Conservation (phyloP, 2,888 invertebrate species). For the Nomada fucata region DNA sequence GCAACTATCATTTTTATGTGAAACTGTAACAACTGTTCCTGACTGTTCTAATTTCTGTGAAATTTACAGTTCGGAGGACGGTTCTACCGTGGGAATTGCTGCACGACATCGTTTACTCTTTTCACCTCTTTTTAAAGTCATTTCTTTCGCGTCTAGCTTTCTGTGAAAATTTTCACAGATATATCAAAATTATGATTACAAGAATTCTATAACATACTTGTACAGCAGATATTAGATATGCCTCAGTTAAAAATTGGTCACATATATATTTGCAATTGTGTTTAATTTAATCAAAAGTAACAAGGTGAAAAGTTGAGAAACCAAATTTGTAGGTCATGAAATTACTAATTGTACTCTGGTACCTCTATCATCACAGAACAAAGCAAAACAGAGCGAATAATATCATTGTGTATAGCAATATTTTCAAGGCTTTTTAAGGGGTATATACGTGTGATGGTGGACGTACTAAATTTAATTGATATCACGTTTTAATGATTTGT, state of each 20-base stretch:
- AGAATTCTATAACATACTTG: slow-evolving; percentile 16
- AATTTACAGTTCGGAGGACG: slow-evolving; percentile 83
- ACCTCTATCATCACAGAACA: slow-evolving; percentile 56
- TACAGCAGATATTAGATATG: slow-evolving; percentile 20
- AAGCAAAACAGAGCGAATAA: slow-evolving; percentile 1
- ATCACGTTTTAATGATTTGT: slow-evolving; percentile 55
- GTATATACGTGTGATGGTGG: slow-evolving; percentile 65
- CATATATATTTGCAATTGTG: slow-evolving; percentile 12
- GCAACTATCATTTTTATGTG: slow-evolving; percentile 39
- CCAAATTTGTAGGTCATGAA: slow-evolving; percentile 25
- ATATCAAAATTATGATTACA: slow-evolving; percentile 13
- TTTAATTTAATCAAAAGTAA: slow-evolving; percentile 13
- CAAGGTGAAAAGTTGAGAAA: slow-evolving; percentile 19
- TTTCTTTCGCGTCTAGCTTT: slow-evolving; percentile 32
- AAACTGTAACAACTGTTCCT: slow-evolving; percentile 70
- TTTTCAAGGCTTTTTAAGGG: neutral
- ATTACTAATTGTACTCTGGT: slow-evolving; percentile 34
- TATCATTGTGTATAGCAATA: neutral
- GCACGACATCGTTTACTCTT: slow-evolving; percentile 80
- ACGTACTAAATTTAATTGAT: slow-evolving; percentile 62
- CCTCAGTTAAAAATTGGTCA: slow-evolving; percentile 5
- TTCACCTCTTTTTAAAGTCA: slow-evolving; percentile 56
- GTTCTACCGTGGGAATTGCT: slow-evolving; percentile 80
- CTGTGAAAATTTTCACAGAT: slow-evolving; percentile 25
- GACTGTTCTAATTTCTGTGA: slow-evolving; percentile 84